These are phyloP conservation scores for Anser brachyrhynchus DNA, from an alignment of 2,113 vertebrate species.

Conservation along the genomic window DNA sequence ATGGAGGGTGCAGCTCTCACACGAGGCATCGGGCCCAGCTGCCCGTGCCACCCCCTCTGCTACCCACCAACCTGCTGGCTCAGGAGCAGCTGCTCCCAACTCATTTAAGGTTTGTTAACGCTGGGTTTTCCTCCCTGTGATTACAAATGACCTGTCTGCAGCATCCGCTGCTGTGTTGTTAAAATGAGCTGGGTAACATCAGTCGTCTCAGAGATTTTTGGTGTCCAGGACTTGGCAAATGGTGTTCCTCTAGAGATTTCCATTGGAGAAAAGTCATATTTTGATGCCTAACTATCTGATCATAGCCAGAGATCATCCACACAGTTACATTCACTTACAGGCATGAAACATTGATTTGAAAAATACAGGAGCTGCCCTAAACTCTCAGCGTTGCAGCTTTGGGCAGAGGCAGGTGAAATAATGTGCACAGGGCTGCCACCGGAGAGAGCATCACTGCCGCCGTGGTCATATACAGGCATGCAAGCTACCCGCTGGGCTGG, in stretches of 20 bases:
- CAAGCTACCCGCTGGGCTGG: background rate
- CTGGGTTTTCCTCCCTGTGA: background rate
- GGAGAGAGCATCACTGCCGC: background rate
- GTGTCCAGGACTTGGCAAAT: background rate
- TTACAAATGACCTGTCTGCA: background rate
- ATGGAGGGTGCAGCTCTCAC: fast-evolving
- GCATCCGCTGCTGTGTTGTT: background rate
- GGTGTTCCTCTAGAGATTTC: background rate
- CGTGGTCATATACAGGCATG: background rate
- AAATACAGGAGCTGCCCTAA: background rate
- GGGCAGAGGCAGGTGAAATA: background rate
- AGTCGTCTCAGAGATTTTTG: background rate
- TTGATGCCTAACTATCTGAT: background rate
- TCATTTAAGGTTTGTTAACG: background rate
- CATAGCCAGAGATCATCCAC: background rate
- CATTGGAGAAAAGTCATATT: background rate
- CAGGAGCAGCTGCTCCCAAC: slow-evolving; percentile 20
- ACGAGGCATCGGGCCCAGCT: background rate
- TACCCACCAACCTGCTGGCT: background rate
- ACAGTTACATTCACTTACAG: background rate
- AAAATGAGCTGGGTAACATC: background rate
- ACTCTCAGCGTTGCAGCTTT: background rate
- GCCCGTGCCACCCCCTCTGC: background rate
- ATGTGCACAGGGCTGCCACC: background rate
- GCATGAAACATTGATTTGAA: background rate